Conservation (phyloP, 92 coral and sea anemone genomes). For the Galaxea fascicularis region DNA sequence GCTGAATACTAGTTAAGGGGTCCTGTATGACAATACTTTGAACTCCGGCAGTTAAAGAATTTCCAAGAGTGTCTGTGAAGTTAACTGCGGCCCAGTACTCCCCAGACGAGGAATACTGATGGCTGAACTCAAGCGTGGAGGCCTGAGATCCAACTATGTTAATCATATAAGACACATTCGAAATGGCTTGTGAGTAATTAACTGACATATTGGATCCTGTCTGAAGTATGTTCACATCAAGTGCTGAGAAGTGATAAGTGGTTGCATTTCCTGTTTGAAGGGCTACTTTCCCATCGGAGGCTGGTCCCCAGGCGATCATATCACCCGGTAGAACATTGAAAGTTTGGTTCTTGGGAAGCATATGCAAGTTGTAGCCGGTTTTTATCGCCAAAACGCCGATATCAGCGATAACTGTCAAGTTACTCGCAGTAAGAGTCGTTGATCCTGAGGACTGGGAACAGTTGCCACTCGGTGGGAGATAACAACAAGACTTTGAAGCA, state of each 20-base stretch:
- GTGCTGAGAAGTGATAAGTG: conserved; percentile 42
- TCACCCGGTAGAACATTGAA: conserved; percentile 77
- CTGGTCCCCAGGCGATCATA: conserved; percentile 79
- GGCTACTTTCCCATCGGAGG: conserved; percentile 66
- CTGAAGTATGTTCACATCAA: conserved; percentile 17
- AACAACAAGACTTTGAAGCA: conserved; percentile 63
- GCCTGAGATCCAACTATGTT: conserved; percentile 77
- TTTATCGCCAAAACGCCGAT: conserved; percentile 54
- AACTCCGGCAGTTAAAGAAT: conserved; percentile 25
- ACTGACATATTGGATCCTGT: conserved; percentile 49
- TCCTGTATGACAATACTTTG: conserved; percentile 51
- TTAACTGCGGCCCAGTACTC: conserved; percentile 54
- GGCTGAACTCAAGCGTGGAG: conserved; percentile 43
- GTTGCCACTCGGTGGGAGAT: conserved; percentile 27
- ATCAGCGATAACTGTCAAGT: conserved; percentile 48
- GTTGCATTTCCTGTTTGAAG: conserved; percentile 47
- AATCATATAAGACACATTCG: conserved; percentile 52
- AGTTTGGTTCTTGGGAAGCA: conserved; percentile 60
- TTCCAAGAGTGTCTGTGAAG: conserved; percentile 37
- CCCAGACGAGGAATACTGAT: conserved; percentile 54
- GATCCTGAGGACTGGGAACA: conserved; percentile 51
- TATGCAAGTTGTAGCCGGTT: conserved; percentile 75
- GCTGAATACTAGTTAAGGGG: conserved; percentile 42
- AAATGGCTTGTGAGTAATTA: conserved; percentile 22
- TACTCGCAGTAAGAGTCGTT: conserved; percentile 32